Evolutionary conservation across 2,113 vertebrate species (phyloP).

Genomic region (Erpornis zantholeuca): DNA sequence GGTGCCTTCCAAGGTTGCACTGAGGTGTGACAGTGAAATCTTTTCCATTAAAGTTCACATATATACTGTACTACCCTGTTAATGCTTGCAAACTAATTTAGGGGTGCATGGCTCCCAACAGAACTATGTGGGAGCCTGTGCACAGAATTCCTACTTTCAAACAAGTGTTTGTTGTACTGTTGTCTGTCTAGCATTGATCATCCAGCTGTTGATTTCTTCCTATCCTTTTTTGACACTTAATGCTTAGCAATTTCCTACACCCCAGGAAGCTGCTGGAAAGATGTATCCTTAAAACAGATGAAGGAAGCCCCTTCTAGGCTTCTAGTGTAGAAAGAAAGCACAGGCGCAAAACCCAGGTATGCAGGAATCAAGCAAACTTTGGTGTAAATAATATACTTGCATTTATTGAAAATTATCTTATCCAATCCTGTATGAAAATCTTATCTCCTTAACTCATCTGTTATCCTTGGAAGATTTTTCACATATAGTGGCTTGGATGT

Average conservation of each 20-base stretch:
- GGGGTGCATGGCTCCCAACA: not conserved
- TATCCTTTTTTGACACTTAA: not conserved
- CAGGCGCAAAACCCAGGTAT: not conserved
- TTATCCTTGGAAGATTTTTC: not conserved
- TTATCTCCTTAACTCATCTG: not conserved
- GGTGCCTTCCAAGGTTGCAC: not conserved
- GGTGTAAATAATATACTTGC: not conserved
- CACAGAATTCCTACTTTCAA: not conserved
- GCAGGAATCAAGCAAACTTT: not conserved
- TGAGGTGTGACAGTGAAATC: not conserved
- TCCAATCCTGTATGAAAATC: not conserved
- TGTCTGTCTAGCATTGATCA: not conserved
- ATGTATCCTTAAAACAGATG: not conserved
- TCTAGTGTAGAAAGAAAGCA: not conserved
- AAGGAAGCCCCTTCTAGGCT: not conserved
- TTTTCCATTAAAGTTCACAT: not conserved
- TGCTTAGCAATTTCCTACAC: not conserved
- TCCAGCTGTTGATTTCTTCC: not conserved
- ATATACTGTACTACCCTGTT: not conserved
- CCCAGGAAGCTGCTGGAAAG: not conserved
- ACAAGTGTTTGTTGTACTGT: not conserved
- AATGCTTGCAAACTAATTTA: not conserved
- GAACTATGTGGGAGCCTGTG: not conserved
- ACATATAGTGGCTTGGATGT: not conserved
- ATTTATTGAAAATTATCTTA: not conserved